Base-by-base conservation (phyloP, 1,140 invertebrate genomes). In the Zeugodacus cucurbitae region DNA sequence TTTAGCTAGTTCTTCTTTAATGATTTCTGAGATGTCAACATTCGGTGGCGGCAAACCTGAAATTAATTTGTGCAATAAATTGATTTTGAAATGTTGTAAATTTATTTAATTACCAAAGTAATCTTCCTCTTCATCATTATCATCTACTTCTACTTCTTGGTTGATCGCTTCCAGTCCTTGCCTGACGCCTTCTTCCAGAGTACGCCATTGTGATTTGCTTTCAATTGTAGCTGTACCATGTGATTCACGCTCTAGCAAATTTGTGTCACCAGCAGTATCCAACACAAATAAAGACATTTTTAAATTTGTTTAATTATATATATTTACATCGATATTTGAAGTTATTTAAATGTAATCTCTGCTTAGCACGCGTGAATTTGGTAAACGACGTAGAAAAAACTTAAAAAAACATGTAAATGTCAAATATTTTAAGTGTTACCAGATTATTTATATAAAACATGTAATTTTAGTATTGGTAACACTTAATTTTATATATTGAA, bases 231-330 rank as follows among this genome's bases (percentile, higher is more conserved):
- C 70, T 59, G 57, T 67, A 6, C 37, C 44, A 87, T 44, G 3
- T 58, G 29, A 20, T 7, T 89, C 62, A 44, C 89, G 88, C 74
- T 88, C 88, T 10, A 90, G 82, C 2, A 93, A 88, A 34, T 92
- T 88, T 70, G 91, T 88, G 67, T 93, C 90, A 17, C 93, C 93
- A 29, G 88, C 88, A 10, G 88, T 92, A 87, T 94, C 93, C 10
- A 94, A 58, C 44, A 92, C 89, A 89, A 93, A 93, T 14, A 91
- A 82, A 57, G 93, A 91, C 91, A 91, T 92, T 20, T 89, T 89
- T 86, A 3, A 41, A 44, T 82, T 54, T 29, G 37, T 26, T 57
- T 86, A 48, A 67, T n/a, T 59, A 26, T 26, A 59, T 17, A 62
- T 62, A n/a, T 62, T 62, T 62, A 62, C 22, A 22, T 62, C 26